A percentile compares a stretch with the other conserved stretches of the same genome.
These are phyloP conservation scores for Cyclura pinguis DNA, from an alignment of 2,797 vertebrate species.

Conservation along the genomic window DNA sequence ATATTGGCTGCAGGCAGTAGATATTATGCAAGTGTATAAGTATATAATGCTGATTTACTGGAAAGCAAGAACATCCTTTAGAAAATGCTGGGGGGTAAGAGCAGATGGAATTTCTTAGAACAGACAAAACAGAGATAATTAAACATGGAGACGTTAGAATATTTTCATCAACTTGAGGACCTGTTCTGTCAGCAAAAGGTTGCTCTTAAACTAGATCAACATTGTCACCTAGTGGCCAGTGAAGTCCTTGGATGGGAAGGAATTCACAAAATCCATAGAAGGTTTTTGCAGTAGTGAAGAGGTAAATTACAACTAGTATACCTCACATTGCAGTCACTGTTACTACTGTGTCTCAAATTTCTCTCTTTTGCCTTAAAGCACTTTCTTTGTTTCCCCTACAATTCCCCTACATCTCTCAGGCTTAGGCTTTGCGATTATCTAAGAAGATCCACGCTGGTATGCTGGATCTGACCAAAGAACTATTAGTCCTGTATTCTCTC, in stretches of 20 bases:
- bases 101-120: neutral
- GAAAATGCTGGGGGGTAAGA: constrained; percentile 15
- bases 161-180: neutral
- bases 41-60: neutral
- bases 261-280: neutral
- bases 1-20: neutral
- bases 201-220: constrained; percentile 54
- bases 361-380: neutral
- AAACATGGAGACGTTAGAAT: neutral
- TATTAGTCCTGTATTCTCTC: too few relatives aligned
- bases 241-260: fast-evolving
- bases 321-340: neutral
- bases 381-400: neutral
- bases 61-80: constrained; percentile 20
- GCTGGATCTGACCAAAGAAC: too few relatives aligned
- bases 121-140: neutral
- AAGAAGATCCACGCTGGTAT: too few relatives aligned
- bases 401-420: neutral
- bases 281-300: neutral
- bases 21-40: neutral
- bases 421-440: neutral
- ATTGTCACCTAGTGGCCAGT: constrained; percentile 69
- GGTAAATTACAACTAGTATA: neutral
- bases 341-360: neutral
- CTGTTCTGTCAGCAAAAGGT: neutral